Conservation (phyloP, 1,140 invertebrate genomes). For the Drosophila santomea region DNA sequence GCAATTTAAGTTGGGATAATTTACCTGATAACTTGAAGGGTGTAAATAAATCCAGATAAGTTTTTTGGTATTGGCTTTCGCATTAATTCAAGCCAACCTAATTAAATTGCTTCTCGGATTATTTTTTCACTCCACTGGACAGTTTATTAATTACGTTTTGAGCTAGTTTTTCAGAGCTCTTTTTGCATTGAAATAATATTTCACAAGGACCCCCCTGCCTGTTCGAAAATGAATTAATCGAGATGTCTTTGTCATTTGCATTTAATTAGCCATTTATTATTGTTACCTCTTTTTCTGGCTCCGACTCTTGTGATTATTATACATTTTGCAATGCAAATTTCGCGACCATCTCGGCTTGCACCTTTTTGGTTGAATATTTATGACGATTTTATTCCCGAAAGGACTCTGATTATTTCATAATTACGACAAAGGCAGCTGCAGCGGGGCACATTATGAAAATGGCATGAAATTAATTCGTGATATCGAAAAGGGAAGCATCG, state of each 20-base stretch:
- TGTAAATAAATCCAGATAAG: not conserved
- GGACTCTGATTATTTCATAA: slow-evolving; percentile 52
- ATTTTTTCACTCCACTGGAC: not conserved
- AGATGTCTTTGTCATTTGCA: slow-evolving; percentile 58
- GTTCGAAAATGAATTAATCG: slow-evolving; percentile 52
- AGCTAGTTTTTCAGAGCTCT: not conserved
- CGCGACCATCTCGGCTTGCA: slow-evolving; percentile 7
- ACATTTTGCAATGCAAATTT: slow-evolving; percentile 49
- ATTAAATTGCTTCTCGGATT: not conserved
- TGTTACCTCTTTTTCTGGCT: slow-evolving; percentile 20
- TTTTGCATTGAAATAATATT: not conserved
- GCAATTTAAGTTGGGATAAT: not conserved
- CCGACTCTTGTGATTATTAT: slow-evolving; percentile 20
- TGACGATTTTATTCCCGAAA: slow-evolving; percentile 35
- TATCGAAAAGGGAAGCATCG: slow-evolving; percentile 10
- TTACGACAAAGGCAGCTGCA: slow-evolving; percentile 49
- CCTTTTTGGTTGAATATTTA: slow-evolving; percentile 39
- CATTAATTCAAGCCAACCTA: slow-evolving; percentile 3
- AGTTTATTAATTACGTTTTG: not conserved
- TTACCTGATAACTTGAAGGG: too few relatives aligned
- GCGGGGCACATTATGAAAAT: slow-evolving; percentile 32
- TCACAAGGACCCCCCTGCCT: slow-evolving; percentile 4
- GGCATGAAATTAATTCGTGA: slow-evolving; percentile 49
- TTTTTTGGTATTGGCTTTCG: not conserved
- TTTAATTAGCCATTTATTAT: slow-evolving; percentile 63